phyloP scores from a whole-genome alignment of 2,888 invertebrate genomes.

The Apamea monoglypha region DNA sequence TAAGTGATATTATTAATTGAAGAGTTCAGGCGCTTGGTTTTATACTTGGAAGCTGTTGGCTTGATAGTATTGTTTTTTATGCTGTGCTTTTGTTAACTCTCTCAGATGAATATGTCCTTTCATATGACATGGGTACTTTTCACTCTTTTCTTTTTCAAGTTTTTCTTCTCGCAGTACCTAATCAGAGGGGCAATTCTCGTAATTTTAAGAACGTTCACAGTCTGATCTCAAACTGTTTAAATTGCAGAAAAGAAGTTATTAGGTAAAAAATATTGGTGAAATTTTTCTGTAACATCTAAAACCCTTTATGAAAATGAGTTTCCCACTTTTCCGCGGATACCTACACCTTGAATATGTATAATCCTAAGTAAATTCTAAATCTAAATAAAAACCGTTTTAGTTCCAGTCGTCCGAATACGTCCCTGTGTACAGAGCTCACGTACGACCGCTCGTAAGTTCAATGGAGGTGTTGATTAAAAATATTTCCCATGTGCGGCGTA shows the following conservation, averaged over 20 bases:
- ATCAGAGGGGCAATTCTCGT: no score
- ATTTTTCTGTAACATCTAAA: neutral
- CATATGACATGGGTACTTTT: neutral
- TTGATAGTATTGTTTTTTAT: no score
- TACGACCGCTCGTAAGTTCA: constrained; percentile 91
- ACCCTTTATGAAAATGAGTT: neutral
- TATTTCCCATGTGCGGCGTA: constrained; percentile 91
- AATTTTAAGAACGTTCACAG: no score
- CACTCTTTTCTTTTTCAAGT: neutral
- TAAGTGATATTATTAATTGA: constrained; percentile 59
- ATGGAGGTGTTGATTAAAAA: constrained; percentile 91
- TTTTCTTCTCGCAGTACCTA: neutral
- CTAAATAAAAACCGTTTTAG: constrained; percentile 53
- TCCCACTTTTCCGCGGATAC: neutral
- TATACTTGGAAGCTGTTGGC: neutral
- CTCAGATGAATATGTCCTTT: neutral
- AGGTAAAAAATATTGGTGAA: neutral
- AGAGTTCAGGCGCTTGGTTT: constrained; percentile 26
- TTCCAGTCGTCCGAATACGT: constrained; percentile 72
- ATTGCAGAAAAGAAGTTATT: neutral
- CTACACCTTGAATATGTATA: neutral
- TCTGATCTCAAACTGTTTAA: no score
- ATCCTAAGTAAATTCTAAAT: neutral
- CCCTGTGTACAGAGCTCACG: constrained; percentile 87
- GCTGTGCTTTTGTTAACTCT: neutral